Evolutionary conservation across 37 sponge, comb jelly and placozoan species (phyloP).

Genomic region (Cladorhizidae sp.): DNA sequence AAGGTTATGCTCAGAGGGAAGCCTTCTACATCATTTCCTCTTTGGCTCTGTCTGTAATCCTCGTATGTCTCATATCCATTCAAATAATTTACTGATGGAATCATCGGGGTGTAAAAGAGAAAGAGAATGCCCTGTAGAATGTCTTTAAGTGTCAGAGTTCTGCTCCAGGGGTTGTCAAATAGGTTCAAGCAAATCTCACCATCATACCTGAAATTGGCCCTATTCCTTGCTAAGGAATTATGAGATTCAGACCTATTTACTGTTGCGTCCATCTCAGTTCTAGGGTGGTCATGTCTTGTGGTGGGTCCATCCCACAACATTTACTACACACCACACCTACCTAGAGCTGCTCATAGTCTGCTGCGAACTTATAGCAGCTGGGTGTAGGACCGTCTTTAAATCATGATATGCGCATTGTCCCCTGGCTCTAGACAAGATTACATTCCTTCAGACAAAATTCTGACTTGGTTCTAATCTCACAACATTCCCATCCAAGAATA

Average conservation of each 20-base stretch:
- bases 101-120: constrained; percentile 77
- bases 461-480: too few species aligned
- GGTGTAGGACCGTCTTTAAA: too few species aligned
- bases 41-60: constrained; percentile 27
- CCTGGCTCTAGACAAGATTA: too few species aligned
- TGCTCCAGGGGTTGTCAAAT: constrained; percentile 61
- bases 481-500: too few species aligned
- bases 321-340: too few species aligned
- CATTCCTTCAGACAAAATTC: too few species aligned
- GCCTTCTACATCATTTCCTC: constrained; percentile 47
- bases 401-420: too few species aligned
- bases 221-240: constrained; percentile 26
- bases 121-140: constrained; percentile 78
- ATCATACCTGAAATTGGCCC: constrained; percentile 23
- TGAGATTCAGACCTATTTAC: neutral
- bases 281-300: too few species aligned
- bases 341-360: too few species aligned
- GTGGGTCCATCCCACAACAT: too few species aligned
- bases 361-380: too few species aligned
- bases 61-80: constrained; percentile 15
- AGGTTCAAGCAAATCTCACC: constrained; percentile 62
- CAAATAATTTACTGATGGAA: constrained; percentile 58
- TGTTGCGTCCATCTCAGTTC: too few species aligned
- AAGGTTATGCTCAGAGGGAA: constrained; percentile 19
- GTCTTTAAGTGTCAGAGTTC: constrained; percentile 60